phyloP scores from a whole-genome alignment of 2,113 vertebrate species.

The Lepidothrix coronata region DNA sequence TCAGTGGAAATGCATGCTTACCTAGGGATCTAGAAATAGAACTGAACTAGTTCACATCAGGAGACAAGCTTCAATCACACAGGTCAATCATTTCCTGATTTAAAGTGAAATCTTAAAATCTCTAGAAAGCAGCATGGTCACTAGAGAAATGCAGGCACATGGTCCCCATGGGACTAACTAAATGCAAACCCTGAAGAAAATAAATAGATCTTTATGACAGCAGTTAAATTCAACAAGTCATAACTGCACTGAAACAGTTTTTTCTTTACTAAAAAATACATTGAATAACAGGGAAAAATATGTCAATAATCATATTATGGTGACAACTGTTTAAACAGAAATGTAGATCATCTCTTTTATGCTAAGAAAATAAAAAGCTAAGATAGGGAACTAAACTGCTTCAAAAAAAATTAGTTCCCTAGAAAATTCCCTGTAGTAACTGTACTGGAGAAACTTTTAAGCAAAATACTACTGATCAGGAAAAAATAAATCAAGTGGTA shows the following conservation, averaged over 20 bases:
- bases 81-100: neutral
- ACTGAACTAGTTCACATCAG: neutral
- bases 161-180: neutral
- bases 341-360: neutral
- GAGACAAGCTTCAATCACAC: neutral
- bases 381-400: neutral
- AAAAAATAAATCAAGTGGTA: constrained; percentile 60
- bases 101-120: neutral
- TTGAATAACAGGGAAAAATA: neutral
- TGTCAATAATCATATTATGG: neutral
- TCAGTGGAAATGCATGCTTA: neutral
- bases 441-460: constrained; percentile 21
- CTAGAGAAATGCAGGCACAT: neutral
- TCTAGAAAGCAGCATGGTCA: neutral
- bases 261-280: neutral
- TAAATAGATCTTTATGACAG: neutral
- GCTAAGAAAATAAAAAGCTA: neutral
- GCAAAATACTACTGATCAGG: constrained; percentile 14
- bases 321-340: neutral
- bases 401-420: neutral
- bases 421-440: neutral
- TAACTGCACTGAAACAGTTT: neutral
- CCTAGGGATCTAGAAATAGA: neutral
- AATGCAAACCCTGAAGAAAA: neutral
- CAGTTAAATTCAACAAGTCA: constrained; percentile 16